Conservation (phyloP, 2,113 vertebrate genomes). For the Daphoenositta chrysoptera region DNA sequence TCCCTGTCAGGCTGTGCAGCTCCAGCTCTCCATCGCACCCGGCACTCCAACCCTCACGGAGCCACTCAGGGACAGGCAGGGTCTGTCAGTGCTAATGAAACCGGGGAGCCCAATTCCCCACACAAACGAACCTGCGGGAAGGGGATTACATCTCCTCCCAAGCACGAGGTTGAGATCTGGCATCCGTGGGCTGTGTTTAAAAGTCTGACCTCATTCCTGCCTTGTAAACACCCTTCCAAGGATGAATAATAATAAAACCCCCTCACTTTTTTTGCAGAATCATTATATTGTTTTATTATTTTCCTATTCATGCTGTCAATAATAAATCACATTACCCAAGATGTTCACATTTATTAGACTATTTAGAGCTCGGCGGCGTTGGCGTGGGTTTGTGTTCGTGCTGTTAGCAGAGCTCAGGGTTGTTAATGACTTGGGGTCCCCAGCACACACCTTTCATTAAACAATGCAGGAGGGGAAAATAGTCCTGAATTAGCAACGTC, state of each 20-base stretch:
- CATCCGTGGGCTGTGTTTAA: not conserved
- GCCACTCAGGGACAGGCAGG: not conserved
- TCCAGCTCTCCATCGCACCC: not conserved
- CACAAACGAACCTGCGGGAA: not conserved
- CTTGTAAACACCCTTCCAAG: conserved; percentile 43
- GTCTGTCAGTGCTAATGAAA: conserved; percentile 48
- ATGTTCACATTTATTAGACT: conserved; percentile 65
- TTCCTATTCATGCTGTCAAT: conserved; percentile 60
- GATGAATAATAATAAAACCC: conserved; percentile 51
- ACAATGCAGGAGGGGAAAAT: not conserved
- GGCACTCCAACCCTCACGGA: not conserved
- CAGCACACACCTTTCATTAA: not conserved
- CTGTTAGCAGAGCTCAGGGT: not conserved
- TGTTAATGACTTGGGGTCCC: not conserved
- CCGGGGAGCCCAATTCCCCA: conserved; percentile 42
- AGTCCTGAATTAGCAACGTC: not conserved
- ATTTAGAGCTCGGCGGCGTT: conserved; percentile 39
- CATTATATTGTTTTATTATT: conserved; percentile 64
- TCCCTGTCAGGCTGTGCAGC: not conserved
- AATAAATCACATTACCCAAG: conserved; percentile 60
- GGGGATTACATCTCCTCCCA: not conserved
- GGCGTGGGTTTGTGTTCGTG: not conserved
- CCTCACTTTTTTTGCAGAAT: conserved; percentile 55
- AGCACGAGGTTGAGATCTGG: not conserved
- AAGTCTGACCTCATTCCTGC: conserved; percentile 62